phyloP scores from a whole-genome alignment of 2,797 vertebrate species.

The Cirrhinus molitorella region DNA sequence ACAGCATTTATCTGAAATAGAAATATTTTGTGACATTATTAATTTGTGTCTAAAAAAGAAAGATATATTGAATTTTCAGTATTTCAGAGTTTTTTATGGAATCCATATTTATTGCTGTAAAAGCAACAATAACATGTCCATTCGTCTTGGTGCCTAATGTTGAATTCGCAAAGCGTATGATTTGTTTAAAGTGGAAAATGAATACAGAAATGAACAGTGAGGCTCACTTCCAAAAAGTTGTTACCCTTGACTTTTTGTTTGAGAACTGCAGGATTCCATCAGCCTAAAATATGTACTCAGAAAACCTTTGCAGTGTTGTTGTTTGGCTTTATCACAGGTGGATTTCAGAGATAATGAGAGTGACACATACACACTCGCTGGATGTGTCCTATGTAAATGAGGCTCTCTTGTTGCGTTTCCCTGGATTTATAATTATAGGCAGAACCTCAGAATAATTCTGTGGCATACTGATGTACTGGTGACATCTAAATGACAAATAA shows the following conservation, averaged over 20 bases:
- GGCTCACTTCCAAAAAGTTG: not conserved
- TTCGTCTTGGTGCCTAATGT: not conserved
- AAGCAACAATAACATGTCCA: not conserved
- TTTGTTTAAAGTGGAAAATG: not conserved
- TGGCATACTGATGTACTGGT: conserved; percentile 7
- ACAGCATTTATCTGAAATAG: no score
- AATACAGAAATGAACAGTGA: not conserved
- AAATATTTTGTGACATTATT: no score
- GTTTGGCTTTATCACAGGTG: conserved; percentile 27
- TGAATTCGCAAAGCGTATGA: not conserved
- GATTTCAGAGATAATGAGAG: conserved; percentile 22
- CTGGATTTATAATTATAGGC: conserved; percentile 20
- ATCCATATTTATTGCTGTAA: not conserved
- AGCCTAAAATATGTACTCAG: conserved; percentile 6
- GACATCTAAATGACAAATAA: conserved; percentile 23
- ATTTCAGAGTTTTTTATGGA: no score
- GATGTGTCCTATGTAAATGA: conserved; percentile 32
- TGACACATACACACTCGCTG: not conserved
- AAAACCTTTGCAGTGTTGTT: conserved; percentile 10
- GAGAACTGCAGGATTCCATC: conserved; percentile 8
- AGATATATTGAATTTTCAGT: no score
- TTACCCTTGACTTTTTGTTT: conserved; percentile 11
- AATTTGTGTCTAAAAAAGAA: no score
- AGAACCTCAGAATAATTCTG: not conserved
- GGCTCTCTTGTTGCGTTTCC: not conserved